Conservation (phyloP, 2,797 vertebrate species). For the Meriones psammophilus region DNA sequence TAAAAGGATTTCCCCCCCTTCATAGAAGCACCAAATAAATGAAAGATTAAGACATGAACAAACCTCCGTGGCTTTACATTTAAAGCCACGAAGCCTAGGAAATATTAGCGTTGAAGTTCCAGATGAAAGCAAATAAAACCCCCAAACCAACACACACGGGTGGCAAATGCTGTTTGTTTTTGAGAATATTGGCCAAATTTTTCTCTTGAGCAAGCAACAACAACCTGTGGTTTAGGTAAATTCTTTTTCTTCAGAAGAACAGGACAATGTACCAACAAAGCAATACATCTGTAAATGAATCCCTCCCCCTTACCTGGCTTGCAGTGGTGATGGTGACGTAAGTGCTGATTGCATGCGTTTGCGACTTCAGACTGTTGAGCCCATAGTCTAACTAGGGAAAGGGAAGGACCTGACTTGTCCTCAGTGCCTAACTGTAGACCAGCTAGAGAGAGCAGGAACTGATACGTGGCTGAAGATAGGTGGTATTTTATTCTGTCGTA, state of each 20-base stretch:
- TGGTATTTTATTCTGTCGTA: neutral
- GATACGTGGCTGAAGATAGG: neutral
- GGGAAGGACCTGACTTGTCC: neutral
- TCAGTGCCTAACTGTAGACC: neutral
- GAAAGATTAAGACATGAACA: conserved; percentile 40
- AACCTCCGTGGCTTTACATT: neutral
- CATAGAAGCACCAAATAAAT: conserved; percentile 34
- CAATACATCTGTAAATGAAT: neutral
- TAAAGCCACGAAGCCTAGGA: conserved; percentile 9
- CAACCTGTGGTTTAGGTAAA: neutral
- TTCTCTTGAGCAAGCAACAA: conserved; percentile 37
- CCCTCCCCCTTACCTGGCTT: neutral
- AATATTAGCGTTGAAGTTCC: conserved; percentile 25
- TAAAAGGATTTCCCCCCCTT: conserved; percentile 12
- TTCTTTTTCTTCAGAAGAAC: neutral
- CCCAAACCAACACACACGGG: neutral
- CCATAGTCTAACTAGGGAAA: neutral
- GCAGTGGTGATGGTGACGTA: neutral
- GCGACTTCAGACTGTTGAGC: neutral
- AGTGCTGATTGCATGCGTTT: neutral
- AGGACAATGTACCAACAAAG: neutral
- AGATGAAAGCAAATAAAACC: neutral
- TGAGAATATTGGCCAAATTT: conserved; percentile 35
- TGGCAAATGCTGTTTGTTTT: neutral
- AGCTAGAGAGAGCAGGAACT: neutral